Conservation (phyloP, 2,888 invertebrate species). For the Stenodema calcarata region DNA sequence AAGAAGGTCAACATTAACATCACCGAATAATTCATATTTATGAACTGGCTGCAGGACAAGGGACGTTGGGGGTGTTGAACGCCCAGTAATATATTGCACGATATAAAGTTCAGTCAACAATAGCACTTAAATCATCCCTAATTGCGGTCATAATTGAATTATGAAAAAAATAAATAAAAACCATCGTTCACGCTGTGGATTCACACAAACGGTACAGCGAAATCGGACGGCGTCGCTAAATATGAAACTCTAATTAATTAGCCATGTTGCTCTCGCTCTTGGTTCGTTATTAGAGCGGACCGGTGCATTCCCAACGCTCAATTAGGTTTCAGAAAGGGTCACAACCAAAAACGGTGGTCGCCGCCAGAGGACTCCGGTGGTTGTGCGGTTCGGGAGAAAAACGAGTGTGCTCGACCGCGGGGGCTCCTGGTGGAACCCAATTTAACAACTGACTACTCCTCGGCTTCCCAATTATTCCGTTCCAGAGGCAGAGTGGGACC, state of each 20-base stretch:
- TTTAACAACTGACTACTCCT: background rate
- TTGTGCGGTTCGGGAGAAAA: background rate
- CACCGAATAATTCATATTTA: too few species aligned
- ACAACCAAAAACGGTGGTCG: background rate
- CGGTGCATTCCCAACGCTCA: background rate
- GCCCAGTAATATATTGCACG: too few species aligned
- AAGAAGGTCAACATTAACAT: too few species aligned
- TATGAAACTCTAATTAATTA: background rate
- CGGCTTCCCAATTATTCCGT: background rate
- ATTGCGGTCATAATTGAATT: background rate
- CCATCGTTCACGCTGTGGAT: background rate
- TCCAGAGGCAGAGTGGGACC: background rate
- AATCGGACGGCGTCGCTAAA: background rate
- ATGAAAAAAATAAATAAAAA: background rate
- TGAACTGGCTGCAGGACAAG: too few species aligned
- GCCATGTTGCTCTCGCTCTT: background rate
- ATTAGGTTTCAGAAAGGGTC: background rate
- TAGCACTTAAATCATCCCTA: background rate
- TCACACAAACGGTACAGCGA: background rate
- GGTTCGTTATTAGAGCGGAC: background rate
- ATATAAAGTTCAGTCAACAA: too few species aligned
- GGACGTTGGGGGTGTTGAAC: too few species aligned
- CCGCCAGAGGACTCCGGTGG: background rate
- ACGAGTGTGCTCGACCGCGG: background rate
- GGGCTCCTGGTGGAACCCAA: background rate